Conservation (phyloP, 2,888 invertebrate genomes). For the Mimas tiliae region DNA sequence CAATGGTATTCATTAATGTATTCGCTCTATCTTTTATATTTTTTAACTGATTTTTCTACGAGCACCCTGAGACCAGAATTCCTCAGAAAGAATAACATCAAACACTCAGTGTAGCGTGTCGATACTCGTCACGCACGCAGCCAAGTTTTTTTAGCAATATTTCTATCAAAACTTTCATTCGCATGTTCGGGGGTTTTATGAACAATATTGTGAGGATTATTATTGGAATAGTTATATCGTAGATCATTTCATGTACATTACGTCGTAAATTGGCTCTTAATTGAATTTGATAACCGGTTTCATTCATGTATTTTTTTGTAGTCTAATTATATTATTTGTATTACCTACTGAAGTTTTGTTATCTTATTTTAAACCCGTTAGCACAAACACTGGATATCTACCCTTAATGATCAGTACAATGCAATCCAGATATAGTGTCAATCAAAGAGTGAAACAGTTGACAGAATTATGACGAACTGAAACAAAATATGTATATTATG, state of each 20-base stretch:
- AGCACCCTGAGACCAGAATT: neutral
- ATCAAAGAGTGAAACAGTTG: too few relatives aligned
- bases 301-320: neutral
- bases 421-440: too few relatives aligned
- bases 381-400: too few relatives aligned
- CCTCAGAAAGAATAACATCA: neutral
- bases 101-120: conserved; percentile 12
- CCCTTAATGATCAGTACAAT: too few relatives aligned
- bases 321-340: too few relatives aligned
- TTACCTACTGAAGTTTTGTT: too few relatives aligned
- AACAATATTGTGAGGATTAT: conserved; percentile 3
- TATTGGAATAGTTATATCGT: neutral
- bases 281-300: neutral
- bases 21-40: neutral
- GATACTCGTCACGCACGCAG: neutral
- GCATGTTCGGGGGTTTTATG: conserved; percentile 10
- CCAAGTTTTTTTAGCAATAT: conserved; percentile 13
- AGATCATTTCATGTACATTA: neutral
- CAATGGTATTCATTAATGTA: neutral
- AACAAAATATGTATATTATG: too few relatives aligned
- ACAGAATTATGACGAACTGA: too few relatives aligned
- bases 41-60: neutral
- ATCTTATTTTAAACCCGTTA: too few relatives aligned
- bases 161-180: conserved; percentile 18
- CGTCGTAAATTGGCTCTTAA: neutral